Evolutionary conservation across 2,888 invertebrate species (phyloP).

Genomic region (Ochropacha duplaris): DNA sequence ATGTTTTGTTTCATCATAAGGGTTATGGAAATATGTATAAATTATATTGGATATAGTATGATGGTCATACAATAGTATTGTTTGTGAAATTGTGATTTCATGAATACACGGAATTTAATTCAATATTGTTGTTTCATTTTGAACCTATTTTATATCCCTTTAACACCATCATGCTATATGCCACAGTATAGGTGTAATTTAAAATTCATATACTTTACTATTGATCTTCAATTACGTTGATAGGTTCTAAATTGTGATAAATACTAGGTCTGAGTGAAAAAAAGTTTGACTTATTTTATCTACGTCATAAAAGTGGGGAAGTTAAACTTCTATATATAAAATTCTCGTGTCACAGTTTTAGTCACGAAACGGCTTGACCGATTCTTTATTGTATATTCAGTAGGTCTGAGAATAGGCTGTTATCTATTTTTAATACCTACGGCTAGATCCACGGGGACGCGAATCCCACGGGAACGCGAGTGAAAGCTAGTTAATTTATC

Average conservation of each 20-base stretch:
- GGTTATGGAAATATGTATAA: conserved; percentile 1
- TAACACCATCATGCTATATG: conserved; percentile 76
- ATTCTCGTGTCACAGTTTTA: too few relatives aligned
- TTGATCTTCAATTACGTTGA: neutral
- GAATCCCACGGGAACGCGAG: too few relatives aligned
- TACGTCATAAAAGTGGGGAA: too few relatives aligned
- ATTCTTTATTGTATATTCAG: too few relatives aligned
- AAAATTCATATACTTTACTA: neutral
- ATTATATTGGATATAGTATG: conserved; percentile 66
- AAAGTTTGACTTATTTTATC: neutral
- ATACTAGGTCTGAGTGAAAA: neutral
- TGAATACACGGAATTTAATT: conserved; percentile 62
- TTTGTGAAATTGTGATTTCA: conserved; percentile 42
- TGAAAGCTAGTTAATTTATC: neutral
- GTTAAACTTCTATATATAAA: too few relatives aligned
- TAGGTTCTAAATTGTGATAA: neutral
- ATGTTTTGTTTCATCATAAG: neutral
- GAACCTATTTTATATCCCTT: conserved; percentile 41
- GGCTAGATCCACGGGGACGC: too few relatives aligned
- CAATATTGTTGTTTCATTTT: conserved; percentile 69
- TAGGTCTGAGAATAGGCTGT: too few relatives aligned
- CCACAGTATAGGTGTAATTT: neutral
- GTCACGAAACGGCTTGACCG: too few relatives aligned
- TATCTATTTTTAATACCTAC: too few relatives aligned
- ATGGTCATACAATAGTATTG: conserved; percentile 56